A percentile compares a stretch with the other conserved stretches of the same genome.
Evolutionary conservation across 2,113 vertebrate genomes (phyloP).

Genomic region (Chunga burmeisteri): DNA sequence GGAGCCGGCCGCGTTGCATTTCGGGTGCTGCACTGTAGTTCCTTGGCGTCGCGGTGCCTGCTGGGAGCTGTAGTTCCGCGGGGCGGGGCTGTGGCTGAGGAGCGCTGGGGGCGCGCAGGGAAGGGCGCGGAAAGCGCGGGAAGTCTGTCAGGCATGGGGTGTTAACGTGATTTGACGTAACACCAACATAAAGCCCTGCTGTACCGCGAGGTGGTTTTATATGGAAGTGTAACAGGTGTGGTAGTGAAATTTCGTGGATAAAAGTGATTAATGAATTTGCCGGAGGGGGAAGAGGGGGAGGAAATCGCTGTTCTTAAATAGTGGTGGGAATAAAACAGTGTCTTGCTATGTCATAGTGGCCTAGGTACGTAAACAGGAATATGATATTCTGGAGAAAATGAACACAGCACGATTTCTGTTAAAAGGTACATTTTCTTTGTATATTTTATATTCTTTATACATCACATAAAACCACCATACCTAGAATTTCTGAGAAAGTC

Average conservation of each 20-base stretch:
- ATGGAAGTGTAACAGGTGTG: accelerated
- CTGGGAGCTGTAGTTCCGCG: neutral
- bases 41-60: accelerated
- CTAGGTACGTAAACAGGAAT: accelerated
- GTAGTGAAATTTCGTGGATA: accelerated
- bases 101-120: too few species aligned
- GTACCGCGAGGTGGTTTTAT: accelerated
- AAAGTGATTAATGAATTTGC: neutral
- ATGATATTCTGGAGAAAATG: accelerated
- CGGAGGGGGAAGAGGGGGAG: accelerated
- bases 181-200: accelerated
- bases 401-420: neutral
- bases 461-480: accelerated
- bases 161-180: too few species aligned
- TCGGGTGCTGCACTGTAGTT: neutral
- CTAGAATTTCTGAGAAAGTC: neutral
- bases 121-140: too few species aligned
- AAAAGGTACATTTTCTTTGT: neutral
- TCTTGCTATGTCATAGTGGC: accelerated
- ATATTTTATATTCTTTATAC: accelerated
- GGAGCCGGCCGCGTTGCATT: neutral
- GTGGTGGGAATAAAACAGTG: neutral
- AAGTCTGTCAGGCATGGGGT: accelerated
- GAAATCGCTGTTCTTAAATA: neutral
- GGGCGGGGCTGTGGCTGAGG: neutral